Evolutionary conservation across 2,888 invertebrate species (phyloP), one percentile per base, ranked within the genome.

Genomic region (Apamea anceps): DNA sequence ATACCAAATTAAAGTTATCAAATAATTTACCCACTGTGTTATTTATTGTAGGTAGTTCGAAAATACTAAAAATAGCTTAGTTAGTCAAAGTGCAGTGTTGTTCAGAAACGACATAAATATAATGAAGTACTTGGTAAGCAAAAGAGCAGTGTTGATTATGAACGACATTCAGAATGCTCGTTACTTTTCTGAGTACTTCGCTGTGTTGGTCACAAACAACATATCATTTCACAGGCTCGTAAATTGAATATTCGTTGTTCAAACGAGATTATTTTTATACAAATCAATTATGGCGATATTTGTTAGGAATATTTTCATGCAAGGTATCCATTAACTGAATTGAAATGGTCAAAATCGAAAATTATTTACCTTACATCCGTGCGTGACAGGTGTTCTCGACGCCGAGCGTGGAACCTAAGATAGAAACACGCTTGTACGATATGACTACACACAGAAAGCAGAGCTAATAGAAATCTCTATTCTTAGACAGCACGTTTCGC

Each of bases 281-380:
- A 2, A 57, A 57, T 71, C 54, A 71, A 57, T 57, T 10, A 71
- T 57, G 21, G 70, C 6, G 32, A 70, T 70, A 70, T 54, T 54
- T 70, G 3, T 28, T 70, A 70, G 70, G 54, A 54, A 70, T 21
- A 32, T 70, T 70, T 48, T 54, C 70, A 70, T 21, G 32, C 54
- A 70, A 37, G 37, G 21, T 51, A 54, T 37, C 71, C 37, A 71
- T 37, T 57, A 71, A 71, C 28, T 62, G 1, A 70, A 51, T 70
- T 70, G 2, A 54, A 70, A 70, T 70, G 28, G 28, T 70, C 32
- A 32, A 51, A 70, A 70, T 70, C 54, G 32, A 32, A 54, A 54
- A 48, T 72, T 72, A 60, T 72, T 60, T 72, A 72, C 72, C 72
- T 72, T 72, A 72, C n/a, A 72, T 42, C 72, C 60, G 37, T 72